Evolutionary conservation across 2,888 invertebrate genomes (phyloP).

Genomic region (Beris chalybata): DNA sequence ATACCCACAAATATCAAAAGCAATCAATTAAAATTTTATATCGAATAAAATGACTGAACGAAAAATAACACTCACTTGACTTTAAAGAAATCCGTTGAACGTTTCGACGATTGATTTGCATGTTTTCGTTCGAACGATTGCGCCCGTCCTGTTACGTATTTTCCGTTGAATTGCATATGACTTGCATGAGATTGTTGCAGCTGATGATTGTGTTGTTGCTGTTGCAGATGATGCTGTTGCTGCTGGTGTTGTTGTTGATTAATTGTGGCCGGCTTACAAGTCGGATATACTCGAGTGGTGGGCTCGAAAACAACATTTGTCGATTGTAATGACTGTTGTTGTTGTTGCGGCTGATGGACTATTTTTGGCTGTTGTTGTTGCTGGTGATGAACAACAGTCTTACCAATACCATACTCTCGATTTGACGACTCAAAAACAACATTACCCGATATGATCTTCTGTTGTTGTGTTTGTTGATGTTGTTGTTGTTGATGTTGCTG

Average conservation of each 20-base stretch:
- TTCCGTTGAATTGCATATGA: constrained; percentile 40
- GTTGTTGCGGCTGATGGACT: background rate
- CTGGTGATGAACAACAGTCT: constrained; percentile 16
- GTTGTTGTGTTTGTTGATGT: constrained; percentile 27
- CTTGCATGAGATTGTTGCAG: constrained; percentile 42
- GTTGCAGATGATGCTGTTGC: constrained; percentile 36
- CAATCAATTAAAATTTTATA: no score
- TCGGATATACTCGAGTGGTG: constrained; percentile 44
- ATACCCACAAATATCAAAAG: no score
- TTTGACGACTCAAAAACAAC: constrained; percentile 13
- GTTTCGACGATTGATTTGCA: constrained; percentile 29
- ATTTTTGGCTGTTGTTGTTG: constrained; percentile 19
- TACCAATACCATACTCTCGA: constrained; percentile 20
- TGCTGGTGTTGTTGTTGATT: constrained; percentile 11
- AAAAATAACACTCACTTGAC: constrained; percentile 45
- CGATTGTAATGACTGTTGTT: constrained; percentile 5
- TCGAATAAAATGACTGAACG: background rate
- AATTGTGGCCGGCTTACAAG: constrained; percentile 42
- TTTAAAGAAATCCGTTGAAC: constrained; percentile 48
- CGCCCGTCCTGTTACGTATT: constrained; percentile 43
- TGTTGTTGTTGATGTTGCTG: constrained; percentile 11
- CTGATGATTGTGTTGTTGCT: constrained; percentile 40
- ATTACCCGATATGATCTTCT: constrained; percentile 14
- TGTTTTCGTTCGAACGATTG: constrained; percentile 53
- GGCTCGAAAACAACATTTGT: constrained; percentile 6